Evolutionary conservation across 2,888 invertebrate species (phyloP).

Genomic region (Lomographa bimaculata): DNA sequence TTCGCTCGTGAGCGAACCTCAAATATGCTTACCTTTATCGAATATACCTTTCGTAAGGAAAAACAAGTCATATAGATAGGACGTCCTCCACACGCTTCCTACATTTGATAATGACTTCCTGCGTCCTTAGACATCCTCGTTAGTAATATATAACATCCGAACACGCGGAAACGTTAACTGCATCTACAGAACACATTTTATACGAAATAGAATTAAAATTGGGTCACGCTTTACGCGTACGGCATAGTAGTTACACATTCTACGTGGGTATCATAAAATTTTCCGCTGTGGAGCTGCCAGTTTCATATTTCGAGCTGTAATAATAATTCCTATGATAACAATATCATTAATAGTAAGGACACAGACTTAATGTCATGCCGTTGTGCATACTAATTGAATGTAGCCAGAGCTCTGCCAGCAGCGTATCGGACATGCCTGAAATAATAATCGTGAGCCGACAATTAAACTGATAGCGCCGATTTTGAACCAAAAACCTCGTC

Average conservation of each 20-base stretch:
- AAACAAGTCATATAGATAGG: slow-evolving; percentile 25
- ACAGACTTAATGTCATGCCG: slow-evolving; percentile 75
- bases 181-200: slow-evolving; percentile 49
- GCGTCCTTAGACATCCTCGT: slow-evolving; percentile 71
- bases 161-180: slow-evolving; percentile 61
- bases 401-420: slow-evolving; percentile 47
- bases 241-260: slow-evolving; percentile 29
- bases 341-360: slow-evolving; percentile 83
- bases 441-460: slow-evolving; percentile 73
- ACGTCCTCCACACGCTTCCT: slow-evolving; percentile 67
- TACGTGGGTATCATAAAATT: slow-evolving; percentile 47
- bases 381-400: slow-evolving; percentile 76
- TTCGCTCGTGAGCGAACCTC: slow-evolving; percentile 40
- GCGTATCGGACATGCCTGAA: slow-evolving; percentile 75
- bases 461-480: slow-evolving; percentile 75
- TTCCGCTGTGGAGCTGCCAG: slow-evolving; percentile 56
- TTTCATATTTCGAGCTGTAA: slow-evolving; percentile 66
- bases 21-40: slow-evolving; percentile 47
- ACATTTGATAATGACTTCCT: slow-evolving; percentile 79
- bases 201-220: slow-evolving; percentile 60
- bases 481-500: slow-evolving; percentile 59
- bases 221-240: slow-evolving; percentile 54
- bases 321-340: slow-evolving; percentile 81
- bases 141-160: slow-evolving; percentile 59
- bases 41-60: slow-evolving; percentile 27